A percentile compares a stretch with the other conserved stretches of the same genome.
phyloP scores from a whole-genome alignment of 2,113 vertebrate species.

The Melanerpes aurifrons region DNA sequence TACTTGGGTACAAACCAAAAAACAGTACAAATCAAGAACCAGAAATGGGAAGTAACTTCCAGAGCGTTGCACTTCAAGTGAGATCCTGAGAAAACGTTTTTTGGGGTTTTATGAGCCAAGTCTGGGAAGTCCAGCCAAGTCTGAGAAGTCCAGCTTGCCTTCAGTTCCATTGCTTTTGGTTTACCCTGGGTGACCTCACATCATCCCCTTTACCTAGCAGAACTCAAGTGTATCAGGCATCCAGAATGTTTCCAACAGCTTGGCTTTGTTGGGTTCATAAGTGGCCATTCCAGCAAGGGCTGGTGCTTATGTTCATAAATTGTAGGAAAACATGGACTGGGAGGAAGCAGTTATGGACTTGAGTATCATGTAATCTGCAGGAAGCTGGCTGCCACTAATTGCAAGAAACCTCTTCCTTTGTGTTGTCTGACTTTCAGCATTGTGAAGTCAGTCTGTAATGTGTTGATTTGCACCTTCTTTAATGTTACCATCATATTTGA shows the following conservation, averaged over 20 bases:
- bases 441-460: neutral
- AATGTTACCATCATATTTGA: neutral
- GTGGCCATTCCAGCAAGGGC: neutral
- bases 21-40: neutral
- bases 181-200: neutral
- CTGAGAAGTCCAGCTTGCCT: neutral
- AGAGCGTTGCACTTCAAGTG: neutral
- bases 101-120: neutral
- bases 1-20: neutral
- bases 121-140: neutral
- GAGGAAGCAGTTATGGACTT: neutral
- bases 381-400: constrained; percentile 31
- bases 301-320: neutral
- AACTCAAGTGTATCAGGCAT: neutral
- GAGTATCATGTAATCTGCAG: constrained; percentile 27
- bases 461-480: neutral
- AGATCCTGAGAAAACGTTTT: neutral
- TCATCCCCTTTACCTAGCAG: neutral
- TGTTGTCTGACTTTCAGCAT: neutral
- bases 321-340: neutral
- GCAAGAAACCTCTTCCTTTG: neutral
- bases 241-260: neutral
- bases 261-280: neutral
- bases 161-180: neutral
- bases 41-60: neutral